Evolutionary conservation across 1,140 invertebrate species (phyloP), one percentile per base, ranked within the genome.

Genomic region (Mylabris phalerata): DNA sequence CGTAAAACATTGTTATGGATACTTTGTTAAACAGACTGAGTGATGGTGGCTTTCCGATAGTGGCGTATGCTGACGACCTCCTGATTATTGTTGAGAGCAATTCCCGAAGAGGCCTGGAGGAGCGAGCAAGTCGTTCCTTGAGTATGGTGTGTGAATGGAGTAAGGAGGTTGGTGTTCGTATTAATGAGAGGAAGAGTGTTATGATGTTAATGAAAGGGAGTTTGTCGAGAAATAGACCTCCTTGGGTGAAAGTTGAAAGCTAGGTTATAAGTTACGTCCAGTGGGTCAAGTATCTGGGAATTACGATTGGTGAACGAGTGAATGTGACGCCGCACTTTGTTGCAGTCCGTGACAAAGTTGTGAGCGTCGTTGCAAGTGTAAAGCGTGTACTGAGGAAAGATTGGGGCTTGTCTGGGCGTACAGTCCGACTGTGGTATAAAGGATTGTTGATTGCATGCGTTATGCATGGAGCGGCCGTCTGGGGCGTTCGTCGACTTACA

Each of bases 101-200:
- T 19, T 19, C 19, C 19, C 19, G 19, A 10, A 57, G 44, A 9
- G 60, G 59, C 9, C 48, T 75, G 0, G 70, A 73, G 55, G 9
- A 43, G 0, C 59, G 45, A 32, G 50, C 47, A 4, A 55, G 58
- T 5, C 45, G 40, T 6, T 43, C 45, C 0, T 43, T 58, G 5
- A 10, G 52, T 6, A 3, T 44, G 4, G 42, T 71, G 0, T 7
- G n/a, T 0, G 55, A 60, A 2, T 73, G 72, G 69, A 67, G 68
- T 60, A 45, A 9, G 42, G 46, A 4, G 50, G 40, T 51, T 0
- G 57, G 50, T 10, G 19, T 62, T n/a, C 13, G 39, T 10, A 45
- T 64, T 5, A 61, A 50, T 40, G 39, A 39, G 39, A 3, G 1
- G 4, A 62, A 64, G 10, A 62, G 41, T 9, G 49, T n/a, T 4